Evolutionary conservation across 2,888 invertebrate species (phyloP), one percentile per base, ranked within the genome.

Genomic region (Lordiphosa fenestrarum): DNA sequence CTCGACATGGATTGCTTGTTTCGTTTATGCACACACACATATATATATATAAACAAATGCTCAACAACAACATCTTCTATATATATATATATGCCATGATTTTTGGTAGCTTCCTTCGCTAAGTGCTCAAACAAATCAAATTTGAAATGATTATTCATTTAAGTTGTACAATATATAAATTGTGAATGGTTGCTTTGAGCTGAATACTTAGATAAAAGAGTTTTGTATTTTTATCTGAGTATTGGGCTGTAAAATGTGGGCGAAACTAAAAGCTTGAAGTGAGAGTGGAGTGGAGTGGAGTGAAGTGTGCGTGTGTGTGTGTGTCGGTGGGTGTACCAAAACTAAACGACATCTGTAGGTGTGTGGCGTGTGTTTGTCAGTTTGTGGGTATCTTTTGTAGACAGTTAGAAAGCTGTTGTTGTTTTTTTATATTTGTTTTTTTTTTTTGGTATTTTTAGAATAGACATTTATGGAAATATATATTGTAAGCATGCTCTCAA

Each of bases 1-100:
- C 87, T 87, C 87, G 87, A 87, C 87, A 88, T 87, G 73, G 86
- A 74, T 81, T 85, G 78, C 76, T 73, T 83, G 67, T 62, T 69
- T 66, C 52, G 71, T 65, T 54, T 42, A 44, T 40, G 13, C 41
- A 30, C 49, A 52, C 55, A 55, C 55, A 54, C 44, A 37, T 47
- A 53, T 38, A 60, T 50, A 63, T 58, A 62, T 50, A 63, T 54
- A 54, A 48, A 47, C 46, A 46, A 42, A 52, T 40, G 41, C 55
- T 46, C 36, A 58, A 44, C 68, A 58, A 44, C 68, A 36, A 50
- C 49, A 63, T 33, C 19, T 41, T 51, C 52, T 44, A 50, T 13
- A 55, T 53, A 55, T 40, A 53, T 58, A 54, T 51, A 48, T 48
- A 33, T 42, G 30, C 30, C 30, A 30, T 30, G 30, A 30, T 30